These are phyloP conservation scores for Endomychus coccineus DNA, from an alignment of 2,888 invertebrate genomes.

Conservation along the genomic window DNA sequence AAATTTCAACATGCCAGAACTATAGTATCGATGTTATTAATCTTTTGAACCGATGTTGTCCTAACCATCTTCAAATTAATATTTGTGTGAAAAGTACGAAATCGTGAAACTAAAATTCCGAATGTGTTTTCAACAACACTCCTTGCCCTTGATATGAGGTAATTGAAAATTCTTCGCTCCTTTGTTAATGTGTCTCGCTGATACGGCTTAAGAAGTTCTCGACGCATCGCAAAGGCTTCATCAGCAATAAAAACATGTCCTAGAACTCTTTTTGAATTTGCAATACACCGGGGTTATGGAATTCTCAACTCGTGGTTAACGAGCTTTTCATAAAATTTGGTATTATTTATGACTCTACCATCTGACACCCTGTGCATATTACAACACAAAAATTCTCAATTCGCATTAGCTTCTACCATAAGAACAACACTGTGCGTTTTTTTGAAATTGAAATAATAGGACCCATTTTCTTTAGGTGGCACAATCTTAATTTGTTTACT, in stretches of 20 bases:
- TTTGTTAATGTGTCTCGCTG: conserved; percentile 11
- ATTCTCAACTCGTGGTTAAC: conserved; percentile 15
- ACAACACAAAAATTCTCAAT: conserved; percentile 19
- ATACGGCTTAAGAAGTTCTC: conserved; percentile 16
- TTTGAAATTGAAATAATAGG: conserved; percentile 17
- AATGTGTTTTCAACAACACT: conserved; percentile 26
- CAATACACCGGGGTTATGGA: conserved; percentile 15
- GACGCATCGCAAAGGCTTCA: conserved; percentile 16
- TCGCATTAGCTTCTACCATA: conserved; percentile 18
- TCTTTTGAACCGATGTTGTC: too few species aligned
- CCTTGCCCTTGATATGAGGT: conserved; percentile 21
- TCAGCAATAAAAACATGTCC: conserved; percentile 16
- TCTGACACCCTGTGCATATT: conserved; percentile 19
- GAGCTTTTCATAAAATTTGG: conserved; percentile 4
- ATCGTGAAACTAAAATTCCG: conserved; percentile 26
- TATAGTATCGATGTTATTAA: conserved; percentile 4
- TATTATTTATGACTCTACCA: conserved; percentile 4
- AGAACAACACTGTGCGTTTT: conserved; percentile 22
- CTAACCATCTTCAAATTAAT: conserved; percentile 16
- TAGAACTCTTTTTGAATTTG: conserved; percentile 15
- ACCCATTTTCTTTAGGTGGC: conserved; percentile 11
- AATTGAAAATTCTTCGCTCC: conserved; percentile 18
- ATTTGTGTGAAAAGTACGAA: conserved; percentile 26
- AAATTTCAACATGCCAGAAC: conserved; percentile 7
- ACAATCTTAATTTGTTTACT: conserved; percentile 17